Conservation (phyloP, 2,888 invertebrate genomes). For the Schrankia costaestrigalis region DNA sequence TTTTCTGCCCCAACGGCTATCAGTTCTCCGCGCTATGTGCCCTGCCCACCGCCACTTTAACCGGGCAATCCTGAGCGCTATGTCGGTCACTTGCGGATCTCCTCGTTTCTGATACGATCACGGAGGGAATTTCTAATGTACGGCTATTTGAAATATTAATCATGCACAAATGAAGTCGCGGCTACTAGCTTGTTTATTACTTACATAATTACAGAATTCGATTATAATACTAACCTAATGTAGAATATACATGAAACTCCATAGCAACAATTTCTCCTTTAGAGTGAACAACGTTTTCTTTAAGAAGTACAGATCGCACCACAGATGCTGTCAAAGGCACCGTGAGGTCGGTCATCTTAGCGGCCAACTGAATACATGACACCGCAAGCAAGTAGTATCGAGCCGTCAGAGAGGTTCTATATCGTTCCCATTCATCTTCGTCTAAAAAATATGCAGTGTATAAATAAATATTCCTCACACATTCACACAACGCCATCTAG, state of each 20-base stretch:
- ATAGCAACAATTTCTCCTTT: constrained; percentile 35
- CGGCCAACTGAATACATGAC: constrained; percentile 46
- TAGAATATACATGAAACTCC: constrained; percentile 42
- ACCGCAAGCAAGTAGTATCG: constrained; percentile 38
- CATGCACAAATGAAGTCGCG: no score
- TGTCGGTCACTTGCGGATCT: no score
- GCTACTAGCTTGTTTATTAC: no score
- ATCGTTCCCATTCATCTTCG: constrained; percentile 27
- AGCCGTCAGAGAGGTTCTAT: constrained; percentile 17
- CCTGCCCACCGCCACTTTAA: no score
- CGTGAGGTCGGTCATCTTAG: constrained; percentile 44
- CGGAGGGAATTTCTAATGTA: no score
- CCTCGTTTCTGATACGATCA: no score
- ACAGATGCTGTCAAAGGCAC: constrained; percentile 22
- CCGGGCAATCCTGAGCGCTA: no score
- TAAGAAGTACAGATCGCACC: constrained; percentile 29
- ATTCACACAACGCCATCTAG: no score
- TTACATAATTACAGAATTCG: background rate
- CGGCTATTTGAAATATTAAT: no score
- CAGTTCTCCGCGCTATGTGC: no score
- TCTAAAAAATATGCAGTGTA: constrained; percentile 15
- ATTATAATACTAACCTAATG: constrained; percentile 32
- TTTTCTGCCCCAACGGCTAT: no score
- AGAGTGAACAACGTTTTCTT: constrained; percentile 24
- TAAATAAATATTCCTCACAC: no score